Conservation (phyloP, 2,888 invertebrate genomes). For the Nemoura dubitans region DNA sequence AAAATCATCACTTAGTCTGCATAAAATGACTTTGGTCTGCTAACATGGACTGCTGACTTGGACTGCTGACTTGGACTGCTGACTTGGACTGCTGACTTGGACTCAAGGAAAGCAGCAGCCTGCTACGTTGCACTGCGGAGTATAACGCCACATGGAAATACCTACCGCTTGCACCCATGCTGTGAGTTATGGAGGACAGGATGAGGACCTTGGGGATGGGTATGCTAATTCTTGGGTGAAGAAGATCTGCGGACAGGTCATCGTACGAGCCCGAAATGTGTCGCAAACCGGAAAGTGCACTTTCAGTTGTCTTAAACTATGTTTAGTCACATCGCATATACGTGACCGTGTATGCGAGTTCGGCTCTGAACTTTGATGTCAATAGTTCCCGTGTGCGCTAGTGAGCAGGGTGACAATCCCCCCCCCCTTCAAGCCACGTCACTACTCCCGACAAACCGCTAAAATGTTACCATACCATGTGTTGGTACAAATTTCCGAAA, state of each 20-base stretch:
- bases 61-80: too few species aligned
- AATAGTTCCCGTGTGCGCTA: neutral
- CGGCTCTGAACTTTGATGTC: neutral
- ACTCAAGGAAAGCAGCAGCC: too few species aligned
- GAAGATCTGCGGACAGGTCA: neutral
- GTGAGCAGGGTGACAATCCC: neutral
- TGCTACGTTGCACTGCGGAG: too few species aligned
- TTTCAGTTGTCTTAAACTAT: neutral
- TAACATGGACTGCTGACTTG: too few species aligned
- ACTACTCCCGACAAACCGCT: neutral
- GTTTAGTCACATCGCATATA: neutral
- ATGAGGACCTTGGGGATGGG: neutral
- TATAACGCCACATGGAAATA: too few species aligned
- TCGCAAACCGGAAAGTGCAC: slow-evolving; percentile 1
- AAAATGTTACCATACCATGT: neutral
- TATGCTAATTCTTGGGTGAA: neutral
- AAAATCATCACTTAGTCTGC: too few species aligned
- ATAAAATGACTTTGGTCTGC: too few species aligned
- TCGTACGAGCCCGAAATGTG: neutral
- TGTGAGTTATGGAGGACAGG: slow-evolving; percentile 1
- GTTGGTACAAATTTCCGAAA: neutral
- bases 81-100: too few species aligned
- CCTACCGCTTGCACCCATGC: neutral
- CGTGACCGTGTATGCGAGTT: neutral
- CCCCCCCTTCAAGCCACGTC: neutral